Evolutionary conservation across 2,888 invertebrate species (phyloP), one percentile per base, ranked within the genome.

Genomic region (Uloborus plumipes): DNA sequence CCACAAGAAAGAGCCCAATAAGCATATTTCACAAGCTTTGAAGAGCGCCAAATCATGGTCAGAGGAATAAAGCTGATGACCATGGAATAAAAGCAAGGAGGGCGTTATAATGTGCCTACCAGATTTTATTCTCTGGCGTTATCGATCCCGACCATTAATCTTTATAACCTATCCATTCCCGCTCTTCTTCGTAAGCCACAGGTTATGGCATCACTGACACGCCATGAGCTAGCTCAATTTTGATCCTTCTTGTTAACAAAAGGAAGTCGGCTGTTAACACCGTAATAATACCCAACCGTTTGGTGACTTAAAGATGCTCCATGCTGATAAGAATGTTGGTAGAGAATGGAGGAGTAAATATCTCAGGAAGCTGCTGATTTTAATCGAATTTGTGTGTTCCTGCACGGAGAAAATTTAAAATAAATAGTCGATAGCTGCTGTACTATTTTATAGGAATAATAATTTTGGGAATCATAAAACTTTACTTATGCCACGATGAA

Each of bases 151-250:
- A 18, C 76, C 22, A 76, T 76, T 70, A 76, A 69, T 76, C 76
- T 69, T 59, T 22, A 62, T 76, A 76, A 59, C 51, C 49, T 65
- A 59, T 50, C 15, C 55, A 50, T n/a, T 58, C 58, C 50, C 66
- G 15, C 26, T 26, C 66, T 62, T 47, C 26, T 69, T 47, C 39
- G 22, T 72, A 78, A 78, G 71, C 78, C 70, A 78, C 72, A 78
- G 78, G 78, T 78, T 71, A 78, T 50, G 70, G 31, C 65, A 78
- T 65, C 58, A 59, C 59, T 78, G 78, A 78, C 78, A 70, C 65
- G 20, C 47, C 62, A 51, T 53, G 62, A 76, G 69, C 62, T 20
- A 49, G 58, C 64, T 78, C 50, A 71, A n/a, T 71, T 72, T 71
- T 71, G 64, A 65, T 71, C 71, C 66, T 59, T 58, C 71, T 50